These are phyloP conservation scores for Mastigias papua DNA, from an alignment of 30 jellyfish, hydroid and myxozoan genomes.

Conservation along the genomic window DNA sequence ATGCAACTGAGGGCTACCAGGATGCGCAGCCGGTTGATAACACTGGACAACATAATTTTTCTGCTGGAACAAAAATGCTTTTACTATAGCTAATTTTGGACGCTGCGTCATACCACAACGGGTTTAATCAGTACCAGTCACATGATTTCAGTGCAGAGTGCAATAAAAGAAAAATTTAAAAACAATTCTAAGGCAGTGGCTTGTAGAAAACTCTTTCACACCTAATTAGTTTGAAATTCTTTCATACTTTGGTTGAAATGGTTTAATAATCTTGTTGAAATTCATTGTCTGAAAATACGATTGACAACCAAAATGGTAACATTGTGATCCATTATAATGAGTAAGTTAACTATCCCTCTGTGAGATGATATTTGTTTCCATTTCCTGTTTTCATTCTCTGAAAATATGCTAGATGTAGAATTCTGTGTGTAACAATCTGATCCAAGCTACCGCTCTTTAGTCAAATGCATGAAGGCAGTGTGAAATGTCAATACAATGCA, in stretches of 20 bases:
- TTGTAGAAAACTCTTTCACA: neutral
- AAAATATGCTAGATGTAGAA: neutral
- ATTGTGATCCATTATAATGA: neutral
- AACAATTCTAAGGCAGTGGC: neutral
- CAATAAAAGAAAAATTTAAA: neutral
- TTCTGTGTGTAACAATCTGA: neutral
- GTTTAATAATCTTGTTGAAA: neutral
- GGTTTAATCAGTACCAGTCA: constrained; percentile 23
- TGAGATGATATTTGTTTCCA: neutral
- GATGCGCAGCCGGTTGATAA: too few relatives aligned
- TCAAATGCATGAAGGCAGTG: neutral
- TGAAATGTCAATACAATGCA: neutral
- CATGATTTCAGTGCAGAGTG: neutral
- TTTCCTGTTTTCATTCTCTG: neutral
- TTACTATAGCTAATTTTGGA: constrained; percentile 28
- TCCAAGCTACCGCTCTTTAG: neutral
- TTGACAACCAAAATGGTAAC: neutral
- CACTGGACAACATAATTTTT: constrained; percentile 53
- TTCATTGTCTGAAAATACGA: neutral
- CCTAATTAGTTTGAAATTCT: neutral
- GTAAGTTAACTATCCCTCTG: too few relatives aligned
- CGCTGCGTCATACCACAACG: constrained; percentile 19
- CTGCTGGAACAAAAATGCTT: constrained; percentile 29
- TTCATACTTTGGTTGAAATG: neutral
- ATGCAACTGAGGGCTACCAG: too few relatives aligned